A percentile compares a stretch with the other conserved stretches of the same genome.
phyloP scores from a whole-genome alignment of 1,140 invertebrate genomes.

The Caenorhabditis briggsae region DNA sequence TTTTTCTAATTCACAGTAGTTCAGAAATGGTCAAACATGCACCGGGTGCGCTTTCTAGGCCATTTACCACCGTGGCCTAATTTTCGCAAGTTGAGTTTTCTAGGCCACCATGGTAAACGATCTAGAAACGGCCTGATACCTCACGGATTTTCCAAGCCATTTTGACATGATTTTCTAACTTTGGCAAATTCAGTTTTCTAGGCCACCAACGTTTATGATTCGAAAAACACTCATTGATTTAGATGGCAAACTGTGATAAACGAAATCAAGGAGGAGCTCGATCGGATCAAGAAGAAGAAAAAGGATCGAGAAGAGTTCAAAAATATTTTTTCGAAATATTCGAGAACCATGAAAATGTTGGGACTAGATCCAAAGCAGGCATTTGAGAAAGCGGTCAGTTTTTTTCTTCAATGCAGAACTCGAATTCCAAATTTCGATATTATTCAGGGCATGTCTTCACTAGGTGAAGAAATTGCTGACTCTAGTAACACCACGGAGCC shows the following conservation, averaged over 20 bases:
- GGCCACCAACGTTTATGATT: background rate
- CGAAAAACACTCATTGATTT: too few species aligned
- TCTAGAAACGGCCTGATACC: too few species aligned
- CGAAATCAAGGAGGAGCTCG: conserved; percentile 5
- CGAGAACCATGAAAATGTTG: conserved; percentile 19
- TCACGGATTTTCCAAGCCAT: too few species aligned
- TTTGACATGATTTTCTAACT: too few species aligned
- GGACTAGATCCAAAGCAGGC: background rate
- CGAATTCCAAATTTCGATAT: background rate
- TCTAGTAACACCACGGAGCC: background rate
- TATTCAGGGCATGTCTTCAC: background rate
- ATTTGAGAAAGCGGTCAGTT: background rate
- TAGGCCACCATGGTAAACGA: too few species aligned
- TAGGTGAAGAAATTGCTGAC: background rate
- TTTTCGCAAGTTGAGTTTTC: too few species aligned
- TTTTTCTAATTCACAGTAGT: too few species aligned
- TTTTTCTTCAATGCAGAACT: too few species aligned
- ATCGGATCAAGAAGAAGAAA: conserved; percentile 10
- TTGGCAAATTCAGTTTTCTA: background rate
- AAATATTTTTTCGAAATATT: conserved; percentile 5
- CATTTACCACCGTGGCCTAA: too few species aligned
- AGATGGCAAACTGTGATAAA: conserved; percentile 28
- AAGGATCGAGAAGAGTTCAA: background rate
- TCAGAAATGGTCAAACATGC: too few species aligned
- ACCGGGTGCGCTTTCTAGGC: too few species aligned